These are phyloP conservation scores for Quiscalus mexicanus DNA, from an alignment of 2,113 vertebrate species.

Conservation along the genomic window DNA sequence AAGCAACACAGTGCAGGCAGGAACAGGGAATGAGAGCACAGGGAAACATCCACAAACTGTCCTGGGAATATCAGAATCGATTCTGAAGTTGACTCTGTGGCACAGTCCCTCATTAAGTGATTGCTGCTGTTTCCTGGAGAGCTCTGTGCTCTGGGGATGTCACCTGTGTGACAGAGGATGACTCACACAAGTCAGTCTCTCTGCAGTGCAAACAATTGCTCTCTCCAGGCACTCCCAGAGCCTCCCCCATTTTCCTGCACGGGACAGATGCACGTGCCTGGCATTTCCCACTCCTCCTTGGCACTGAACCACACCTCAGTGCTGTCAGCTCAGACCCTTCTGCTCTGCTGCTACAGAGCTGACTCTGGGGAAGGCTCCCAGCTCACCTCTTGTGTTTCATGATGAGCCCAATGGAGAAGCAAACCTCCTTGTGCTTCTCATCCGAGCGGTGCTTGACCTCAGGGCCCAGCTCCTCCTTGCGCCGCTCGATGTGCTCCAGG, in stretches of 20 bases:
- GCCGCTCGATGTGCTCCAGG: conserved; percentile 93
- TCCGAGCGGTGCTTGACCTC: conserved; percentile 87
- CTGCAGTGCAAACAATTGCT: not conserved
- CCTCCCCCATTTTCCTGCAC: not conserved
- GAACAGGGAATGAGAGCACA: not conserved
- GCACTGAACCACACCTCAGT: not conserved
- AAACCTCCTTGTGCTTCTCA: conserved; percentile 88
- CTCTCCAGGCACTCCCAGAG: not conserved
- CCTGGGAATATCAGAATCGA: not conserved
- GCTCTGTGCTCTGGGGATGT: not conserved
- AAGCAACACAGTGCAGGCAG: not conserved
- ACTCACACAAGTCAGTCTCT: not conserved
- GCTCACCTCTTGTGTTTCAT: conserved; percentile 97
- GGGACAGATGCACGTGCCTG: accelerated
- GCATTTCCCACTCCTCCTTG: not conserved
- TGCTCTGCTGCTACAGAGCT: not conserved
- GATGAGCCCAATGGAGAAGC: conserved; percentile 90
- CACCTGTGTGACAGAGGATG: not conserved
- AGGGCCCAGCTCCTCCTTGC: conserved; percentile 86
- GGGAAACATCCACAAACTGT: not conserved
- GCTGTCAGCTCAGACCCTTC: not conserved
- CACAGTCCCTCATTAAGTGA: not conserved
- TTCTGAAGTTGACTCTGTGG: not conserved
- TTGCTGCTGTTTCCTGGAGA: not conserved
- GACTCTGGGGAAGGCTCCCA: not conserved